phyloP scores from a whole-genome alignment of 2,888 invertebrate genomes.

The Tetramorium bicarinatum region DNA sequence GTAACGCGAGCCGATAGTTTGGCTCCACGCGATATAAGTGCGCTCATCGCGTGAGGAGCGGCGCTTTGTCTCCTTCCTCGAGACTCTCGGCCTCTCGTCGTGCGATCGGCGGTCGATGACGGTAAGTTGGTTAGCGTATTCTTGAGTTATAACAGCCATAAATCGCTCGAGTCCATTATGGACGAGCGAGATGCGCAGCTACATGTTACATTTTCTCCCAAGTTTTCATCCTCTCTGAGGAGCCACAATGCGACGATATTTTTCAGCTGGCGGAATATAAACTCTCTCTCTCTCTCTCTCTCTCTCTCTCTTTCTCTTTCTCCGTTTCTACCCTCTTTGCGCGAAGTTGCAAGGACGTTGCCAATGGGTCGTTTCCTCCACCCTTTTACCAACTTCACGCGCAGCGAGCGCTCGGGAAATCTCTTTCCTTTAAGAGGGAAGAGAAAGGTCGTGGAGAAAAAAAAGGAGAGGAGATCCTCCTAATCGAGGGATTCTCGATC shows the following conservation, averaged over 20 bases:
- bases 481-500: constrained; percentile 81
- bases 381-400: constrained; percentile 56
- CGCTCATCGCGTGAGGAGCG: constrained; percentile 35
- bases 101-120: constrained; percentile 42
- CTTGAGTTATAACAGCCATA: constrained; percentile 68
- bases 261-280: constrained; percentile 69
- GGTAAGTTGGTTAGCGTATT: constrained; percentile 60
- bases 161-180: constrained; percentile 59
- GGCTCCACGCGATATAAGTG: constrained; percentile 35
- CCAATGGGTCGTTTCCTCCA: constrained; percentile 67
- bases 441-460: constrained; percentile 39
- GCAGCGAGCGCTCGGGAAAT: constrained; percentile 58
- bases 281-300: constrained; percentile 45
- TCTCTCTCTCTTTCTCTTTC: constrained; percentile 14
- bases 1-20: neutral
- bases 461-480: constrained; percentile 60
- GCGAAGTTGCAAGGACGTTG: constrained; percentile 60
- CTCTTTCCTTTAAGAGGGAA: constrained; percentile 54
- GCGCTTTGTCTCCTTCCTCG: constrained; percentile 54
- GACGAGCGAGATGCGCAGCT: constrained; percentile 33
- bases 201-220: constrained; percentile 61
- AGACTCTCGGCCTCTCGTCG: constrained; percentile 23
- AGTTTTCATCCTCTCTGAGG: constrained; percentile 56
- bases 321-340: constrained; percentile 28
- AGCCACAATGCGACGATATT: constrained; percentile 68